A percentile compares a stretch with the other conserved stretches of the same genome.
phyloP scores from a whole-genome alignment of 2,113 vertebrate species.

The Stegostoma tigrinum region DNA sequence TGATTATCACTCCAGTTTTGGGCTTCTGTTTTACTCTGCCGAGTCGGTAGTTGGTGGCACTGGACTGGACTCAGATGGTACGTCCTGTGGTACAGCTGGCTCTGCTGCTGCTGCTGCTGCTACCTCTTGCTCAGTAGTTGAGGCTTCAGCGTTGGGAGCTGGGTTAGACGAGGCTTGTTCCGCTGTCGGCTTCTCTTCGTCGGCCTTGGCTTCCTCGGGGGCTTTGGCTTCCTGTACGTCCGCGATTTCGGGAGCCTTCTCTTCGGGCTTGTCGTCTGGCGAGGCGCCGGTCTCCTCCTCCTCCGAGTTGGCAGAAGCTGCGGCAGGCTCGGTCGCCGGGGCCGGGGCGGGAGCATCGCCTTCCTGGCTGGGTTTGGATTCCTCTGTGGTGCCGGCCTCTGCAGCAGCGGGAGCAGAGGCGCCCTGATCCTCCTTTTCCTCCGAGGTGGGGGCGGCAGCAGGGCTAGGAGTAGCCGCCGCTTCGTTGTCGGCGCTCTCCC shows the following conservation, averaged over 20 bases:
- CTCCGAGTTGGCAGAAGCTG: constrained; percentile 47
- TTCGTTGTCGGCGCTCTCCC: constrained; percentile 58
- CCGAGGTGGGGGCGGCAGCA: constrained; percentile 49
- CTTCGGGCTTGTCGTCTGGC: constrained; percentile 55
- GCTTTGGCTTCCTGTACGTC: constrained; percentile 25
- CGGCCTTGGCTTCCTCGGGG: constrained; percentile 49
- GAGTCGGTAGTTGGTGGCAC: constrained; percentile 61
- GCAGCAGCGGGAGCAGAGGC: not conserved
- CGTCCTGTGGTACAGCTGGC: constrained; percentile 61
- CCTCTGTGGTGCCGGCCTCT: constrained; percentile 52
- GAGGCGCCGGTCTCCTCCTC: constrained; percentile 56
- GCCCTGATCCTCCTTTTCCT: constrained; percentile 39
- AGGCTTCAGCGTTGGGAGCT: constrained; percentile 41
- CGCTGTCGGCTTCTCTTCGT: constrained; percentile 45
- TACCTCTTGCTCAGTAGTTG: constrained; percentile 39
- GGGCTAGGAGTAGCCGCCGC: constrained; percentile 17
- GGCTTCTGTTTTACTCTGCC: constrained; percentile 62
- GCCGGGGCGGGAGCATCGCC: not conserved
- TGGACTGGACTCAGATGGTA: constrained; percentile 64
- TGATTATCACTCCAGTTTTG: constrained; percentile 57
- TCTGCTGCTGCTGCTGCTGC: constrained; percentile 64
- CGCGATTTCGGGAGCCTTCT: constrained; percentile 50
- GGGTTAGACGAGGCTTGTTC: constrained; percentile 50
- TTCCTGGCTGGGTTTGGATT: constrained; percentile 35
- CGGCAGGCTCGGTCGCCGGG: constrained; percentile 39